Conservation (phyloP, 2,797 vertebrate species). For the Myotis daubentonii region DNA sequence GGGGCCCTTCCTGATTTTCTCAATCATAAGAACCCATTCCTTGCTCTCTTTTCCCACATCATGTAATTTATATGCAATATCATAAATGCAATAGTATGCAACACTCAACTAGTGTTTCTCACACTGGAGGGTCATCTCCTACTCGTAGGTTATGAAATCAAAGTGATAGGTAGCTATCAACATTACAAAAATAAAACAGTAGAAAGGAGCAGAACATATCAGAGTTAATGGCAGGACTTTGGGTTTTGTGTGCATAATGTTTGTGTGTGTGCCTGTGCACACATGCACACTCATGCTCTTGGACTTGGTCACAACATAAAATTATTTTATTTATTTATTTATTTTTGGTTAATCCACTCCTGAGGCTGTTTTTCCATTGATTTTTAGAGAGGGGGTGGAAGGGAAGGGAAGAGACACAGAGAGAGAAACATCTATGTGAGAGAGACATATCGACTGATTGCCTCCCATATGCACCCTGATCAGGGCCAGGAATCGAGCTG, state of each 20-base stretch:
- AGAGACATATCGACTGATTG: too few relatives aligned
- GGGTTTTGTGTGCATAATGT: not conserved
- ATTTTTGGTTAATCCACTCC: too few relatives aligned
- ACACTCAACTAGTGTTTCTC: not conserved
- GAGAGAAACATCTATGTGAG: too few relatives aligned
- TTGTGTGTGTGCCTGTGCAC: not conserved
- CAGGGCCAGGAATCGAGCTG: too few relatives aligned
- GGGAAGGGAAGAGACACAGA: too few relatives aligned
- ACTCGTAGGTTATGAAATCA: not conserved
- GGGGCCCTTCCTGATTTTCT: constrained; percentile 5
- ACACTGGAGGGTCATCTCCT: not conserved
- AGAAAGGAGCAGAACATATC: not conserved
- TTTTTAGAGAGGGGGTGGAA: too few relatives aligned
- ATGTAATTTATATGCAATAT: not conserved
- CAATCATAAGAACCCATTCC: not conserved
- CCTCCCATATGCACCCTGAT: too few relatives aligned
- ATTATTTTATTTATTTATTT: not conserved
- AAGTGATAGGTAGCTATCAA: not conserved
- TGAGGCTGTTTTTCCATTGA: too few relatives aligned
- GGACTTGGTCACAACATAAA: not conserved
- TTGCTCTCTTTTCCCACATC: not conserved
- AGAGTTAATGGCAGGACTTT: not conserved
- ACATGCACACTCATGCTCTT: not conserved
- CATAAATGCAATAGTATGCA: not conserved
- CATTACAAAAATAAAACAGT: not conserved